These are phyloP conservation scores for Gallinago paraguaiae DNA, from an alignment of 2,113 vertebrate species.

Conservation along the genomic window DNA sequence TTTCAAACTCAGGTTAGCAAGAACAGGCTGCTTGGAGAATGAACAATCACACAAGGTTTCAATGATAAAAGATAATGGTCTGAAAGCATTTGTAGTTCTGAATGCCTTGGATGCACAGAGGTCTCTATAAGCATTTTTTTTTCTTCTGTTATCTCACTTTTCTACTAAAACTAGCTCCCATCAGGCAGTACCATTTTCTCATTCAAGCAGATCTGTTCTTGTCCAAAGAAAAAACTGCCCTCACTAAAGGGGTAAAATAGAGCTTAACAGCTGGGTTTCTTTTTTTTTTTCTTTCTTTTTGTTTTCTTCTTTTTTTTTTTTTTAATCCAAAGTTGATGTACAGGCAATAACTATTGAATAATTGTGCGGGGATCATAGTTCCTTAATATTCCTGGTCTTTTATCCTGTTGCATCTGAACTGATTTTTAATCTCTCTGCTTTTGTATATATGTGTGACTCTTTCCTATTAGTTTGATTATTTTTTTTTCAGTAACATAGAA, in stretches of 20 bases:
- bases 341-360: not conserved
- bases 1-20: constrained; percentile 32
- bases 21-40: constrained; percentile 23
- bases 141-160: constrained; percentile 57
- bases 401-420: not conserved
- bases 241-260: not conserved
- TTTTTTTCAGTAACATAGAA: not conserved
- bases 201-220: constrained; percentile 33
- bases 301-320: not conserved
- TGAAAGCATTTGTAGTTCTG: constrained; percentile 29
- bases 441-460: not conserved
- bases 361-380: not conserved
- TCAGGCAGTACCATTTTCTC: constrained; percentile 34
- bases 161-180: constrained; percentile 34
- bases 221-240: not conserved
- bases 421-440: not conserved
- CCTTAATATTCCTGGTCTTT: not conserved
- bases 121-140: constrained; percentile 14
- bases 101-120: not conserved
- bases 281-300: fast-evolving
- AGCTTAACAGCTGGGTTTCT: not conserved
- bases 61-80: constrained; percentile 60
- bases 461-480: not conserved
- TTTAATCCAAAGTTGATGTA: not conserved
- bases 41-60: constrained; percentile 51